These are phyloP conservation scores for Ornithorhynchus anatinus DNA, from an alignment of 2,113 vertebrate species.

Conservation along the genomic window DNA sequence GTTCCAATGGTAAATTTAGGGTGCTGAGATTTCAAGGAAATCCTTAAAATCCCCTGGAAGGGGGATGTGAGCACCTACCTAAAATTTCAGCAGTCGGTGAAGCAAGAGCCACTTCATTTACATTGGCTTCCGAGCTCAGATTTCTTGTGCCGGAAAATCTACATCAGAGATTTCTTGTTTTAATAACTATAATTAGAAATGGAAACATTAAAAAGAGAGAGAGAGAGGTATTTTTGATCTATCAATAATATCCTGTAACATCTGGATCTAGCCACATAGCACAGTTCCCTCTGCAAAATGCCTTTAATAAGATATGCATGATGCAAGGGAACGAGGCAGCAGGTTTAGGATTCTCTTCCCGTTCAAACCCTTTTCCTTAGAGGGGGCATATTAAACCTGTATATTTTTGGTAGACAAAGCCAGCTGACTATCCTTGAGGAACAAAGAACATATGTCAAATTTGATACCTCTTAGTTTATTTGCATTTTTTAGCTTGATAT, in stretches of 20 bases:
- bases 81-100: neutral
- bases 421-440: neutral
- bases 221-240: neutral
- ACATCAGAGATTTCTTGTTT: neutral
- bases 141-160: neutral
- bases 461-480: slow-evolving; percentile 5
- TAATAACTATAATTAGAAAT: neutral
- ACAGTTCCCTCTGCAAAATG: neutral
- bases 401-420: neutral
- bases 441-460: neutral
- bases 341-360: neutral
- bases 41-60: too few relatives aligned
- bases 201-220: too few relatives aligned
- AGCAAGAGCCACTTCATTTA: neutral
- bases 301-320: neutral
- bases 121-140: neutral
- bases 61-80: too few relatives aligned
- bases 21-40: too few relatives aligned
- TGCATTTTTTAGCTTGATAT: slow-evolving; percentile 18
- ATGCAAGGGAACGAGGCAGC: neutral
- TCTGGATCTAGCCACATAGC: neutral
- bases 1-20: too few relatives aligned
- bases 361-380: slow-evolving; percentile 3
- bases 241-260: neutral
- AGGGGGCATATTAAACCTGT: slow-evolving; percentile 1